A percentile compares a stretch with the other conserved stretches of the same genome.
These are phyloP conservation scores for Drosophila percnosoma DNA, from an alignment of 2,888 invertebrate genomes.

Conservation along the genomic window DNA sequence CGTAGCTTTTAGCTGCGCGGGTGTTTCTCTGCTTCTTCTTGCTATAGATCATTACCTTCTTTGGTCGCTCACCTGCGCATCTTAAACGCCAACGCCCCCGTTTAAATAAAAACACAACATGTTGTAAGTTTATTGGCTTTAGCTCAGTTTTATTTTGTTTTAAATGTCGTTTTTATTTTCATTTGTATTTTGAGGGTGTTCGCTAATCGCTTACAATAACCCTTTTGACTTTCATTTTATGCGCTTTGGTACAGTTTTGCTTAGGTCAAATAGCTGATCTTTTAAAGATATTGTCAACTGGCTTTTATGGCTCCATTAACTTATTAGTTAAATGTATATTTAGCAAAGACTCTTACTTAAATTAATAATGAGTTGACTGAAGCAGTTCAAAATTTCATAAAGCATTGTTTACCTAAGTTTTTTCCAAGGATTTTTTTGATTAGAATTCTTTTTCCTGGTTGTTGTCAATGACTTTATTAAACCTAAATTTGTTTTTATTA, in stretches of 20 bases:
- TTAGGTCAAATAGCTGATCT: neutral
- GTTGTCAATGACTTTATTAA: neutral
- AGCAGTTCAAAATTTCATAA: neutral
- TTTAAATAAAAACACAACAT: constrained; percentile 23
- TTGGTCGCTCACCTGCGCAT: constrained; percentile 75
- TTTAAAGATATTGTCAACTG: neutral
- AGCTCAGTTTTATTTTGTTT: constrained; percentile 27
- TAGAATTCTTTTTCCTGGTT: neutral
- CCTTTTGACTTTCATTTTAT: constrained; percentile 26
- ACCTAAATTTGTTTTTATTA: neutral
- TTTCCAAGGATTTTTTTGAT: neutral
- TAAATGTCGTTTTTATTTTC: constrained; percentile 12
- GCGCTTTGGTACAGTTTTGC: constrained; percentile 20
- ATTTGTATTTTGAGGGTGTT: neutral
- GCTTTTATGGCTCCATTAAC: neutral
- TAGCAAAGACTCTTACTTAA: neutral
- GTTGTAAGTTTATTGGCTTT: constrained; percentile 39
- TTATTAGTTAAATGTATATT: neutral
- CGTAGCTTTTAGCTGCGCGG: constrained; percentile 55
- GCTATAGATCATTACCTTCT: constrained; percentile 69
- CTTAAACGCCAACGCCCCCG: constrained; percentile 54
- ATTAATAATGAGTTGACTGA: neutral
- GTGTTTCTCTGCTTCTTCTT: constrained; percentile 44
- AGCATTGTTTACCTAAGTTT: neutral
- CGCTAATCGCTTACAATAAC: constrained; percentile 28